A percentile compares a stretch with the other conserved stretches of the same genome.
These are phyloP conservation scores for Meiosimyza decipiens DNA, from an alignment of 2,888 invertebrate species.

Conservation along the genomic window DNA sequence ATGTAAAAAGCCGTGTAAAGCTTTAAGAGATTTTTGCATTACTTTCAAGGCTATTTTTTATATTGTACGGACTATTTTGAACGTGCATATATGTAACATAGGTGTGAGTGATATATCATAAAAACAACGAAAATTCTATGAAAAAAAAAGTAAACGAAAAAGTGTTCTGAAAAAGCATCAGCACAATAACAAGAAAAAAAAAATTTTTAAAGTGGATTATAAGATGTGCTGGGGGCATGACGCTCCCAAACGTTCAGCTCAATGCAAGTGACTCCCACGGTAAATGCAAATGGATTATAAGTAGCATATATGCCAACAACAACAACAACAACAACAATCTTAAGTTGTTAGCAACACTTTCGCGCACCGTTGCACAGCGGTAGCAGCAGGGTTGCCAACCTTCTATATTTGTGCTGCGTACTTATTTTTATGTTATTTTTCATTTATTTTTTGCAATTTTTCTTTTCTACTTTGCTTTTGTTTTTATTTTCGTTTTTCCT, in stretches of 20 bases:
- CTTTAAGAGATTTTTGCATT: conserved; percentile 11
- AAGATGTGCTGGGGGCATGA: neutral
- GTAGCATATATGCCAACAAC: conserved; percentile 6
- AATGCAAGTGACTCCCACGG: conserved; percentile 18
- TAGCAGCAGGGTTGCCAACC: conserved; percentile 11
- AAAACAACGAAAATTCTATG: too few relatives aligned
- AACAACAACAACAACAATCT: neutral
- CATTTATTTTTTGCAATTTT: too few relatives aligned
- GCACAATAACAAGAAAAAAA: conserved; percentile 17
- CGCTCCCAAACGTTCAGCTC: neutral
- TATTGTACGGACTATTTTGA: too few relatives aligned
- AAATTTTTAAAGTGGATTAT: conserved; percentile 27
- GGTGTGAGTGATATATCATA: too few relatives aligned
- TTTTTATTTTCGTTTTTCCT: neutral
- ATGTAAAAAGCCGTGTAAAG: neutral
- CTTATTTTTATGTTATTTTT: too few relatives aligned
- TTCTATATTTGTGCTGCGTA: too few relatives aligned
- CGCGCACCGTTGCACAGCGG: conserved; percentile 13
- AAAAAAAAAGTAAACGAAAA: conserved; percentile 1
- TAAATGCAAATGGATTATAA: conserved; percentile 24
- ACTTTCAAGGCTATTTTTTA: neutral
- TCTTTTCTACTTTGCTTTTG: neutral
- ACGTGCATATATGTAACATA: too few relatives aligned
- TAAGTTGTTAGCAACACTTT: conserved; percentile 15
- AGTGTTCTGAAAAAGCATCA: conserved; percentile 6